phyloP scores from a whole-genome alignment of 2,797 vertebrate species.

The Linurgus olivaceus region DNA sequence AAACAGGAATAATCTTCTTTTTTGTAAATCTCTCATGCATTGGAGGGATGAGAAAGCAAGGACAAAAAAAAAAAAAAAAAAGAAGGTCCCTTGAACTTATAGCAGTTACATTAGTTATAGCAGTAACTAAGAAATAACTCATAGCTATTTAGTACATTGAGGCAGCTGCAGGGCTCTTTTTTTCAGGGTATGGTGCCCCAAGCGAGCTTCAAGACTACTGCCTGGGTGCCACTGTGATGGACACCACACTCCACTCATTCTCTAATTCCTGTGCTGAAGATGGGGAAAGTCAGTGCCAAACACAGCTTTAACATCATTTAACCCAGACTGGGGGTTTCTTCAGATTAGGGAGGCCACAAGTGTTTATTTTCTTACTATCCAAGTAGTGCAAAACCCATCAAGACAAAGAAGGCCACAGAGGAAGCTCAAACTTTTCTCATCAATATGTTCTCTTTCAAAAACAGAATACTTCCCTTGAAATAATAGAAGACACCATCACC shows the following conservation, averaged over 20 bases:
- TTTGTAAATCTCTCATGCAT: not conserved
- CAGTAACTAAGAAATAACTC: not conserved
- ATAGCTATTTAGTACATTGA: not conserved
- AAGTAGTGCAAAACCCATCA: not conserved
- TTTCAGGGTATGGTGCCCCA: not conserved
- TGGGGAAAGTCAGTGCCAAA: not conserved
- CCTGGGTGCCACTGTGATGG: not conserved
- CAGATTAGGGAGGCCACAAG: not conserved
- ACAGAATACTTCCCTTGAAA: not conserved
- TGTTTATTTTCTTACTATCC: not conserved
- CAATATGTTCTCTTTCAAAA: not conserved
- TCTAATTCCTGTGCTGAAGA: not conserved
- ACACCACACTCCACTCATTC: not conserved
- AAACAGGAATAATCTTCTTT: not conserved
- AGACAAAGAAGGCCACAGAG: not conserved
- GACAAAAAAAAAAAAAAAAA: not conserved
- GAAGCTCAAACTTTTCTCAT: not conserved
- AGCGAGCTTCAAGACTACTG: rapidly evolving
- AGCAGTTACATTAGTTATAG: not conserved
- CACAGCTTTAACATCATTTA: not conserved
- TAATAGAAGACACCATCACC: not conserved
- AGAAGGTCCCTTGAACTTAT: not conserved
- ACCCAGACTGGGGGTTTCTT: not conserved
- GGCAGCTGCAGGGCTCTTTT: not conserved
- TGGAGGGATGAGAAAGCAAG: not conserved